phyloP scores from a whole-genome alignment of 2,888 invertebrate genomes.

The Eupithecia subumbrata region DNA sequence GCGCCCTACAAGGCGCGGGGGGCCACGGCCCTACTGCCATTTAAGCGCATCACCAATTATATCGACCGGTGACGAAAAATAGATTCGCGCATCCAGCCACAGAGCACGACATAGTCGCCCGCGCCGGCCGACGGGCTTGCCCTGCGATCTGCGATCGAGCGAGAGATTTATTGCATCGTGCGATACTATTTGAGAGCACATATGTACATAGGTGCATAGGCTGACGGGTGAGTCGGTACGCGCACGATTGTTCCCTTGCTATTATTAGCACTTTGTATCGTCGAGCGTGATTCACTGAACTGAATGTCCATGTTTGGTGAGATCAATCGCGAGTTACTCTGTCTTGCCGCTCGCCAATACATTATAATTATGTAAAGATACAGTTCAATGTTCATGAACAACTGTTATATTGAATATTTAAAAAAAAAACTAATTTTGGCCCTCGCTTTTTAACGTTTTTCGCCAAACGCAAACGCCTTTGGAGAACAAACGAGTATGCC shows the following conservation, averaged over 20 bases:
- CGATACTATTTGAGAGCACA: constrained; percentile 23
- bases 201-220: constrained; percentile 7
- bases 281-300: background rate
- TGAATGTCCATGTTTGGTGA: background rate
- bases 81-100: constrained; percentile 45
- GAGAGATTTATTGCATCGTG: constrained; percentile 33
- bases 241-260: background rate
- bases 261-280: background rate
- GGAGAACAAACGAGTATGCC: too few species aligned
- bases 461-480: too few species aligned
- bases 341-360: background rate
- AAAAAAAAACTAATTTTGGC: too few species aligned
- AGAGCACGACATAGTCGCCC: constrained; percentile 16
- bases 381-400: too few species aligned
- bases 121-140: background rate
- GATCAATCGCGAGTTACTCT: background rate
- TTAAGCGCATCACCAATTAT: constrained; percentile 61
- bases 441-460: too few species aligned
- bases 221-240: background rate
- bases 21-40: constrained; percentile 52
- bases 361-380: background rate
- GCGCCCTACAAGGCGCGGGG: constrained; percentile 36
- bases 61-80: constrained; percentile 52
- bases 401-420: too few species aligned
- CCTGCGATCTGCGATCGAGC: constrained; percentile 19